Evolutionary conservation across 2,113 vertebrate genomes (phyloP), one percentile per base, ranked within the genome.

Genomic region (Notarius quadriscutis): DNA sequence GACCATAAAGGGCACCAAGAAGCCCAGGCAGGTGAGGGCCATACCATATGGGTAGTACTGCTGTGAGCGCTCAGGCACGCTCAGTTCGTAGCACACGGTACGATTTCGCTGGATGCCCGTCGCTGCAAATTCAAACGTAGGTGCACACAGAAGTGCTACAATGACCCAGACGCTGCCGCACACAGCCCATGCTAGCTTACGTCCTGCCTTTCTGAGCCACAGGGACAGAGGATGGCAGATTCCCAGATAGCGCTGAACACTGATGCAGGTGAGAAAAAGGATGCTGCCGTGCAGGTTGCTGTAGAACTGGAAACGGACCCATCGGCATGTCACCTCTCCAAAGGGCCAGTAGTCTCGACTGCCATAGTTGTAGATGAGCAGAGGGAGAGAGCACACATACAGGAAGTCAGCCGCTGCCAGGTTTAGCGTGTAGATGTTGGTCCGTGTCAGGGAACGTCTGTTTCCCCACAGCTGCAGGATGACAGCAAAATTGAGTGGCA

Each of bases 261-360:
- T 99, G 95, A 99, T 98, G 94, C 98, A 99, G 88, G 97, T 98
- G 91, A 99, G 98, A 95, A 99, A 99, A 87, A 99, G 88, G 92
- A 99, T 99, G 94, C 98, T 99, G 88, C 98, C 86, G 0, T 99
- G 97, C 0, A 99, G 93, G 92, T 99, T 99, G 92, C 96, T 97
- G 88, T 99, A 99, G 94, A 99, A 99, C 93, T 99, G 97, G 93
- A 99, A 99, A 69, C 98, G 96, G 25, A 99, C 91, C 0, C 98
- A 91, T 55, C 97, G 97, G 93, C 98, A 99, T 62, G 96, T 88
- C 71, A 97, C 91, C 89, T 99, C 97, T 0, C 98, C 98, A 0
- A 99, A 99, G 14, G 98, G 98, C 98, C 98, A 99, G 86, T 99
- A 97, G 93, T 99, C 98, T 10, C 94, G 94, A 58, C 95, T 97